These are phyloP conservation scores for Clarias magur DNA, from an alignment of 2,113 vertebrate genomes.

Conservation along the genomic window DNA sequence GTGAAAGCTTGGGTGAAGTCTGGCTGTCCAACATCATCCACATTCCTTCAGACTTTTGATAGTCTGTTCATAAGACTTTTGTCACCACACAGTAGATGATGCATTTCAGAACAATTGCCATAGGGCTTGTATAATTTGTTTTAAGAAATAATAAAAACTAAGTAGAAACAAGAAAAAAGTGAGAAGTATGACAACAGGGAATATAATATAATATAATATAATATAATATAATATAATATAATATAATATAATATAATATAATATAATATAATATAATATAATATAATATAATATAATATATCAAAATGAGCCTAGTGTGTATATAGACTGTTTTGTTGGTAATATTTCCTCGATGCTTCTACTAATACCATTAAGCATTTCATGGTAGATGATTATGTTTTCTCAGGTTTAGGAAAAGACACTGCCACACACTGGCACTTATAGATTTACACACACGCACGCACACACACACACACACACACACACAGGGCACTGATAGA, in stretches of 20 bases:
- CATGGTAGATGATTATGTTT: not conserved
- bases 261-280: not conserved
- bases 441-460: not conserved
- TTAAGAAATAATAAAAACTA: not conserved
- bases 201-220: not conserved
- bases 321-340: not conserved
- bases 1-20: not conserved
- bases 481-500: not conserved
- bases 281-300: no score
- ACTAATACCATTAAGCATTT: not conserved
- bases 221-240: no score
- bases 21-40: not conserved
- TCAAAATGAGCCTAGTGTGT: not conserved
- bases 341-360: not conserved
- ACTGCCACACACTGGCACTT: constrained; percentile 21
- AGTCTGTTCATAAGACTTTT: not conserved
- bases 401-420: constrained; percentile 19
- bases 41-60: not conserved
- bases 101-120: not conserved
- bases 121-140: not conserved
- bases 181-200: not conserved
- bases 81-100: not conserved
- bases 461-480: constrained; percentile 1
- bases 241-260: no score
- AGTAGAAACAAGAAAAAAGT: not conserved